Conservation (phyloP, 2,113 vertebrate genomes). For the Lethenteron reissneri region DNA sequence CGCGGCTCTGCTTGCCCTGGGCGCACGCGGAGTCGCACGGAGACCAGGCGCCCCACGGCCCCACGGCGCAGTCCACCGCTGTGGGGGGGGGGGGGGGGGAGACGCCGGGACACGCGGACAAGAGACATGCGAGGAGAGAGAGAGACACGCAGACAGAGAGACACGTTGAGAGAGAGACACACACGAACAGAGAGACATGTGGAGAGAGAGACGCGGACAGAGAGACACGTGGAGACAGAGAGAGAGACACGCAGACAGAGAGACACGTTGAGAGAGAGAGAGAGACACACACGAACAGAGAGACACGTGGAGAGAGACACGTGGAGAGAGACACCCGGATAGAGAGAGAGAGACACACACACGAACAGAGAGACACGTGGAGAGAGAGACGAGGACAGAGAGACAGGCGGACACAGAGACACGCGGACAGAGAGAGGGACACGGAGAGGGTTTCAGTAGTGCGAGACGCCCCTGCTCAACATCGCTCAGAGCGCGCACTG, state of each 20-base stretch:
- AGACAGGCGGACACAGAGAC: too few species aligned
- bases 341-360: too few species aligned
- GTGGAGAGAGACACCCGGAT: neutral
- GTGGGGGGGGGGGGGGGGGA: constrained; percentile 20
- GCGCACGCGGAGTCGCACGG: constrained; percentile 40
- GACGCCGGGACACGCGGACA: too few species aligned
- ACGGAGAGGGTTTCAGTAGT: too few species aligned
- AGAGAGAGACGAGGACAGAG: too few species aligned
- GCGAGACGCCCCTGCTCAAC: too few species aligned
- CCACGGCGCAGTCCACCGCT: constrained; percentile 32
- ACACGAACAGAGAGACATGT: neutral
- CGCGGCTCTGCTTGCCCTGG: constrained; percentile 36
- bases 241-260: neutral
- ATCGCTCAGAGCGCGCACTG: too few species aligned
- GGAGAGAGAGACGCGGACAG: neutral
- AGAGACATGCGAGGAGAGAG: constrained; percentile 2
- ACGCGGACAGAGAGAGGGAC: too few species aligned
- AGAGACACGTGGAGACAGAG: neutral
- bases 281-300: neutral
- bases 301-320: neutral
- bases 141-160: neutral
- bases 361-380: too few species aligned
- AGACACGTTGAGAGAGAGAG: too few species aligned
- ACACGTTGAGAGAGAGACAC: neutral
- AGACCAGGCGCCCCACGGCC: constrained; percentile 48